A percentile compares a stretch with the other conserved stretches of the same genome.
These are phyloP conservation scores for Orthosia gracilis DNA, from an alignment of 2,888 invertebrate species.

Conservation along the genomic window DNA sequence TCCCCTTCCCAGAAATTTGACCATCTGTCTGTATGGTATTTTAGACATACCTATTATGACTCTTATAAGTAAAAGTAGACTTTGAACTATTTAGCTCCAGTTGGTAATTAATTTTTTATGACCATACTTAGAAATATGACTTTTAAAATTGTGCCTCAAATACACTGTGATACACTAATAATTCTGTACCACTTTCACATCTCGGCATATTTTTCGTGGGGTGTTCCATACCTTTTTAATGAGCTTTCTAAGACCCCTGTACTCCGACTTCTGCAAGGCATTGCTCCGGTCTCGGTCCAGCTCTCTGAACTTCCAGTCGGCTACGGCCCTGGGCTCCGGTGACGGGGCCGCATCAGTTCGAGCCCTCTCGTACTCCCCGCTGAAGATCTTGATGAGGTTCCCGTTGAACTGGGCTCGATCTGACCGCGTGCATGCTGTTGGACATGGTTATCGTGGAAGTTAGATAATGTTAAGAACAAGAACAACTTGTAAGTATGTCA, in stretches of 20 bases:
- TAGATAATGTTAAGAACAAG: background rate
- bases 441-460: conserved; percentile 15
- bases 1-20: conserved; percentile 17
- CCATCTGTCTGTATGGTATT: conserved; percentile 3
- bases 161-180: background rate
- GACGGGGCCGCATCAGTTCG: conserved; percentile 75
- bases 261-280: conserved; percentile 95
- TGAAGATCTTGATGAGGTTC: conserved; percentile 96
- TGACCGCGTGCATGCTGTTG: conserved; percentile 92
- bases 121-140: background rate
- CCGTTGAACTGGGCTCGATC: conserved; percentile 96
- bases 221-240: conserved; percentile 93
- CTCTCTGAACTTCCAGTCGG: conserved; percentile 97
- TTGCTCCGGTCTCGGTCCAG: conserved; percentile 96
- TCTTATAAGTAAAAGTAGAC: background rate
- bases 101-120: background rate
- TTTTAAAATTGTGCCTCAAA: background rate
- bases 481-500: background rate
- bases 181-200: background rate
- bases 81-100: conserved; percentile 1
- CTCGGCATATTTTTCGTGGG: background rate
- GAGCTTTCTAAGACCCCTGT: conserved; percentile 94
- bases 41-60: background rate
- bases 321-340: conserved; percentile 90
- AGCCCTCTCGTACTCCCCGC: conserved; percentile 93